Base-by-base conservation (phyloP, 92 coral and sea anemone species). In the Siderastrea siderea region DNA sequence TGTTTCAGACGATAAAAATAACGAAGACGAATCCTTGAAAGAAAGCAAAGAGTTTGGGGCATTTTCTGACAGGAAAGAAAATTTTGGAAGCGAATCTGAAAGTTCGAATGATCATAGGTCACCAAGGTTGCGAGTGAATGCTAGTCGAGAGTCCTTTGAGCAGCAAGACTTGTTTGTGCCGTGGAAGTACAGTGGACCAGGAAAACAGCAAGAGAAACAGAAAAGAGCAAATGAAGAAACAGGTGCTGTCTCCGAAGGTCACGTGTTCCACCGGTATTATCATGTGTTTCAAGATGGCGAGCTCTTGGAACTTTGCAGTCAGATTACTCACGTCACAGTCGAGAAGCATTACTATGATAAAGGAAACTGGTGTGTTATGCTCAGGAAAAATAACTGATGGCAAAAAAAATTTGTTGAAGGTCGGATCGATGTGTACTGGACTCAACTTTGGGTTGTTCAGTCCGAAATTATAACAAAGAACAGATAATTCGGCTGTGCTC, bases 271-370 rank as follows among this genome's bases (percentile, higher is more conserved):
- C 81, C 90, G 99, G 62, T 98, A 90, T 88, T 98, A 97, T 85
- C 99, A 98, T 91, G 98, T 98, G 82, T 96, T 92, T 78, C 93
- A 93, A 75, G 98, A 94, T 80, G 94, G 97, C 68, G 99, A 98
- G 75, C 90, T 98, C 78, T 84, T 68, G 74, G 89, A 80, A 58
- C 91, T 96, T 84, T 98, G 99, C 57, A 75, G 90, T 45, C 89
- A 88, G 48, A 84, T 98, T 61, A 83, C 74, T 71, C 63, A 93
- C 80, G 93, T 93, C 60, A 84, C 75, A 44, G 86, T 91, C 71
- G 89, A 88, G 73, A 91, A 94, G 49, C 78, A 73, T 68, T 98
- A 96, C 55, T 95, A 96, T 90, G 99, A 98, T 58, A 89, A 91
- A 55, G 98, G 99, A n/a, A 98, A 98, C 66, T 98, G 99, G 99